Evolutionary conservation across 2,888 invertebrate species (phyloP).

Genomic region (Chrysopilus asiliformis): DNA sequence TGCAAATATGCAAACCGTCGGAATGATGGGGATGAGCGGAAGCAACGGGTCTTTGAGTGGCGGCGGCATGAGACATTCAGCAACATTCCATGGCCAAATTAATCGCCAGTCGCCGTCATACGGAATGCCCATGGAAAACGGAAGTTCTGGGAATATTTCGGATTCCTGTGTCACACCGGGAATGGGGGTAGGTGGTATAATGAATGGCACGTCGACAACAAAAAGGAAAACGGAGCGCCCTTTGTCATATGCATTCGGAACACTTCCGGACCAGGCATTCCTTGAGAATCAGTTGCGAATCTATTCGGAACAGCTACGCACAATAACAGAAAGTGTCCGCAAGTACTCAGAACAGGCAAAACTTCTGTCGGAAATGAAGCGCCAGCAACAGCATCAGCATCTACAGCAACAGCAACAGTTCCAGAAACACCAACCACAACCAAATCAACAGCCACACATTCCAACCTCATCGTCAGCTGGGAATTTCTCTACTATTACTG

Average conservation of each 20-base stretch:
- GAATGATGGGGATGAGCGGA: neutral
- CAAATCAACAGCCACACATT: slow-evolving; percentile 12
- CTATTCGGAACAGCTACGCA: slow-evolving; percentile 33
- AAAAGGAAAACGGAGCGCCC: slow-evolving; percentile 26
- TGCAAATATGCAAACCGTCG: neutral
- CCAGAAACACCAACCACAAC: slow-evolving; percentile 6
- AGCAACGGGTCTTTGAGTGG: slow-evolving; percentile 2
- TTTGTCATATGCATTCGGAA: slow-evolving; percentile 31
- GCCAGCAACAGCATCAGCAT: slow-evolving; percentile 27
- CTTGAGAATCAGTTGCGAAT: slow-evolving; percentile 34
- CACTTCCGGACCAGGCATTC: slow-evolving; percentile 31
- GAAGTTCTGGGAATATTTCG: slow-evolving; percentile 11
- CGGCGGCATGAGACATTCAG: slow-evolving; percentile 28
- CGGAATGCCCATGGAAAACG: slow-evolving; percentile 9
- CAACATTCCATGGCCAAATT: slow-evolving; percentile 29
- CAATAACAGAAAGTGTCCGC: slow-evolving; percentile 35
- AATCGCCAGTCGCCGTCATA: slow-evolving; percentile 18
- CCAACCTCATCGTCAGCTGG: slow-evolving; percentile 19
- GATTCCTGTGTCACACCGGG: slow-evolving; percentile 7
- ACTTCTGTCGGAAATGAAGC: slow-evolving; percentile 31
- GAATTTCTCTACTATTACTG: slow-evolving; percentile 17
- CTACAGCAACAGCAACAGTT: slow-evolving; percentile 15
- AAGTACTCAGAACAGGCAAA: slow-evolving; percentile 36
- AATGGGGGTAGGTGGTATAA: slow-evolving; percentile 8
- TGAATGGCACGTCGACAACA: slow-evolving; percentile 9